Conservation (phyloP, 2,888 invertebrate species). For the Parascotia fuliginaria region DNA sequence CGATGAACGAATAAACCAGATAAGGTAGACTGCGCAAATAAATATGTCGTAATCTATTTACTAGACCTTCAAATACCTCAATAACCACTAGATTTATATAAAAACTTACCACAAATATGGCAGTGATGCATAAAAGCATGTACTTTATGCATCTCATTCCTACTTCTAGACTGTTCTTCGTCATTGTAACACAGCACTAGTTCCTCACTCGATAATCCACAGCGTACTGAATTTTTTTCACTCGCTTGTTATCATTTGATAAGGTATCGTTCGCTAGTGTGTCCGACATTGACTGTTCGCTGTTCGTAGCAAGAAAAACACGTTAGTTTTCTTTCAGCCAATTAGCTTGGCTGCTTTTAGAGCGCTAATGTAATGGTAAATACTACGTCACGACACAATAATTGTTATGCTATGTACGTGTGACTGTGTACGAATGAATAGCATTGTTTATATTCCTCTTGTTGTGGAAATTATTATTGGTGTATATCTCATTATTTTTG, state of each 20-base stretch:
- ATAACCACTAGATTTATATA: too few species aligned
- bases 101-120: slow-evolving; percentile 91
- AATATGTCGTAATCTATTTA: slow-evolving; percentile 34
- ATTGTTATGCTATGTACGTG: slow-evolving; percentile 7
- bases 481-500: neutral
- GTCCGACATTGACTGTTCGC: slow-evolving; percentile 21
- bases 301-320: slow-evolving; percentile 33
- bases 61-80: neutral
- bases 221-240: slow-evolving; percentile 31
- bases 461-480: neutral
- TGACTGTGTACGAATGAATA: neutral
- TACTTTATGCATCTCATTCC: slow-evolving; percentile 92
- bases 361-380: slow-evolving; percentile 43
- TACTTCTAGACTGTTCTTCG: slow-evolving; percentile 78
- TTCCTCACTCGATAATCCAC: slow-evolving; percentile 16
- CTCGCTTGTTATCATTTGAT: slow-evolving; percentile 31
- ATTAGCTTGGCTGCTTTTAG: slow-evolving; percentile 51
- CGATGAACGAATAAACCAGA: slow-evolving; percentile 22
- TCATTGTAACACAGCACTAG: slow-evolving; percentile 57
- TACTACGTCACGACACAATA: slow-evolving; percentile 37
- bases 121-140: slow-evolving; percentile 90
- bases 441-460: neutral
- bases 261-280: slow-evolving; percentile 23
- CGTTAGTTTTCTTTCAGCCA: slow-evolving; percentile 57
- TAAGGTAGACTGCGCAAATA: slow-evolving; percentile 27